These are phyloP conservation scores for Semaprochilodus insignis DNA, from an alignment of 2,797 vertebrate genomes.

Conservation along the genomic window DNA sequence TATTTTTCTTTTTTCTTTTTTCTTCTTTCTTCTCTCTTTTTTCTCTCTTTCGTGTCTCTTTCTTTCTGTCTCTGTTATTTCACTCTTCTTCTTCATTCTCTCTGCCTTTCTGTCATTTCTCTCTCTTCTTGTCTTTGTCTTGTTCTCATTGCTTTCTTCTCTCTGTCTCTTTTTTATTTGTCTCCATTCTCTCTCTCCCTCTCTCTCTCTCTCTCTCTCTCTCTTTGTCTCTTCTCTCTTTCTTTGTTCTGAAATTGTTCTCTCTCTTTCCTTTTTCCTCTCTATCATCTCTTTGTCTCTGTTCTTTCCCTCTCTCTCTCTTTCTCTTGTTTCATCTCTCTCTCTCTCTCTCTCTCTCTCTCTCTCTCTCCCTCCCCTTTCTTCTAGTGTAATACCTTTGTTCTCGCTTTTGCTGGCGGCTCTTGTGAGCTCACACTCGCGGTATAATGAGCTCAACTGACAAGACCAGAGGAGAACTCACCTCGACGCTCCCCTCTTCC, in stretches of 20 bases:
- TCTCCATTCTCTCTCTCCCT: not conserved
- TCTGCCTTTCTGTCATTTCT: too few relatives aligned
- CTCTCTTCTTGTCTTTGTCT: too few relatives aligned
- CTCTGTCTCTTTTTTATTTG: not conserved
- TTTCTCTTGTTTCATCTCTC: not conserved
- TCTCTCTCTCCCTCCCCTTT: not conserved
- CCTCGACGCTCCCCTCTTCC: slow-evolving; percentile 57
- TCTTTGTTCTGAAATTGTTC: too few relatives aligned
- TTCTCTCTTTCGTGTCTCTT: too few relatives aligned
- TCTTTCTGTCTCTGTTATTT: too few relatives aligned
- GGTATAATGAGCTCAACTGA: slow-evolving; percentile 44
- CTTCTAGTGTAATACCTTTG: slow-evolving; percentile 62
- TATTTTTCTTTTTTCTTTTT: not conserved
- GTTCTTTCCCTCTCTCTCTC: not conserved
- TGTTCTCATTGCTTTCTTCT: not conserved
- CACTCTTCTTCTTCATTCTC: too few relatives aligned
- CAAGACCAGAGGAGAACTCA: slow-evolving; percentile 31
- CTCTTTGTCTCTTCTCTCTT: not conserved
- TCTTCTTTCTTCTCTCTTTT: not conserved
- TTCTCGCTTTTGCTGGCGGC: slow-evolving; percentile 61
- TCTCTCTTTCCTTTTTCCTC: not conserved
- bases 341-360: not conserved
- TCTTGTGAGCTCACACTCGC: not conserved
- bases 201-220: not conserved
- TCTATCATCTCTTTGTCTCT: not conserved